Percentiles rank a stretch among this genome's conserved stretches.
phyloP scores from a whole-genome alignment of 2,113 vertebrate genomes.

The Riparia riparia region DNA sequence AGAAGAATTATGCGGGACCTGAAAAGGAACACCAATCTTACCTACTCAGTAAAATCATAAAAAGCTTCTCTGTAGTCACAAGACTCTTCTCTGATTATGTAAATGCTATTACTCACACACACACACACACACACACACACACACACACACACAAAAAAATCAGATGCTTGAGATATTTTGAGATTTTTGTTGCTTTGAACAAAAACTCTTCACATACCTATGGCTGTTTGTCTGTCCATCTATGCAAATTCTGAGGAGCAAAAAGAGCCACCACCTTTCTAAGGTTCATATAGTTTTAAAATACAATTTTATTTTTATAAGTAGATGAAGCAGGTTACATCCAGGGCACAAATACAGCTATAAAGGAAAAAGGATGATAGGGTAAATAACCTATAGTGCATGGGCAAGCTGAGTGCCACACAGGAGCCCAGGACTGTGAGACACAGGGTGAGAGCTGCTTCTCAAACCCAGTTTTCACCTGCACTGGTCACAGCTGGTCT shows the following conservation, averaged over 20 bases:
- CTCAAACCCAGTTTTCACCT: background rate
- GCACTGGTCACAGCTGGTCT: background rate
- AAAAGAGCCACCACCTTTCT: background rate
- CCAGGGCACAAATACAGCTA: background rate
- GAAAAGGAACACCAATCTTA: background rate
- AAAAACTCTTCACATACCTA: background rate
- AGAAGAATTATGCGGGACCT: background rate
- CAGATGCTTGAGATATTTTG: background rate
- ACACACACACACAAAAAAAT: background rate
- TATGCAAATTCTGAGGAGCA: background rate
- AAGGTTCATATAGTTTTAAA: background rate
- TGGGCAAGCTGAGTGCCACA: background rate
- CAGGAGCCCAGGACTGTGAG: background rate
- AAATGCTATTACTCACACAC: background rate
- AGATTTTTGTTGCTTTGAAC: background rate
- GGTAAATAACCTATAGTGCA: background rate
- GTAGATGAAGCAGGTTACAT: background rate
- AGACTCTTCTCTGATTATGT: background rate
- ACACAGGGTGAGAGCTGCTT: fast-evolving
- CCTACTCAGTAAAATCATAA: background rate
- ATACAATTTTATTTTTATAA: background rate
- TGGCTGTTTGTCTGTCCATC: background rate
- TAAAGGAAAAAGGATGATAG: background rate
- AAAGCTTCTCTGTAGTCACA: background rate
- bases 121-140: background rate